phyloP scores from a whole-genome alignment of 2,888 invertebrate genomes.

The Aethes cnicana region DNA sequence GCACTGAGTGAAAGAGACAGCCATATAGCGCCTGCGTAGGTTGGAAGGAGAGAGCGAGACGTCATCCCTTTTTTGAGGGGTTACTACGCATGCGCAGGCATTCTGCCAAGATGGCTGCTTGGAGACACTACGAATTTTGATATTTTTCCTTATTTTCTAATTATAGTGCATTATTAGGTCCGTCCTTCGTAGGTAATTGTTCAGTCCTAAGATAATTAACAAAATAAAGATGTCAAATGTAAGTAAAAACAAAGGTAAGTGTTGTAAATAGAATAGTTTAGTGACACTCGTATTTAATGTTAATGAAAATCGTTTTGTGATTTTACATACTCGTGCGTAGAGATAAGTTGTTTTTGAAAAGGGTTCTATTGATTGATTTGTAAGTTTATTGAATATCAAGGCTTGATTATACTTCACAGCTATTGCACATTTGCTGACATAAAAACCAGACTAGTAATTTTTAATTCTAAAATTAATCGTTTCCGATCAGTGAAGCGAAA shows the following conservation, averaged over 20 bases:
- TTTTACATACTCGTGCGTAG: too few species aligned
- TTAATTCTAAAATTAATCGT: constrained; percentile 4
- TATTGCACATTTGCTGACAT: too few species aligned
- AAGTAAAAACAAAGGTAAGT: neutral
- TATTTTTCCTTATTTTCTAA: constrained; percentile 35
- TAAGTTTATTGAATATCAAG: too few species aligned
- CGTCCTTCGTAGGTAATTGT: too few species aligned
- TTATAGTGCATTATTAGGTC: neutral
- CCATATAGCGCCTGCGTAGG: constrained; percentile 25
- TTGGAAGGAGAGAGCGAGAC: constrained; percentile 45
- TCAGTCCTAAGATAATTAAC: too few species aligned
- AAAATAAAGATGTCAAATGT: neutral
- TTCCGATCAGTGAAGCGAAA: constrained; percentile 16
- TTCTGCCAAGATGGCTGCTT: constrained; percentile 73
- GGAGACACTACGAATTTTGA: constrained; percentile 54
- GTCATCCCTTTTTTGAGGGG: constrained; percentile 61
- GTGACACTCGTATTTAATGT: too few species aligned
- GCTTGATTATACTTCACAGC: too few species aligned
- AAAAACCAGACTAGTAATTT: too few species aligned
- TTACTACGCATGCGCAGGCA: constrained; percentile 63
- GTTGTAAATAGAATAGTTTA: too few species aligned
- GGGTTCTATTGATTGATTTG: too few species aligned
- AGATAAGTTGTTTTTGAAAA: too few species aligned
- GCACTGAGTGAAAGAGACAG: constrained; percentile 40
- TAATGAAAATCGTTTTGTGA: too few species aligned